A percentile compares a stretch with the other conserved stretches of the same genome.
These are phyloP conservation scores for Harpegnathos saltator DNA, from an alignment of 1,140 invertebrate genomes.

Conservation along the genomic window DNA sequence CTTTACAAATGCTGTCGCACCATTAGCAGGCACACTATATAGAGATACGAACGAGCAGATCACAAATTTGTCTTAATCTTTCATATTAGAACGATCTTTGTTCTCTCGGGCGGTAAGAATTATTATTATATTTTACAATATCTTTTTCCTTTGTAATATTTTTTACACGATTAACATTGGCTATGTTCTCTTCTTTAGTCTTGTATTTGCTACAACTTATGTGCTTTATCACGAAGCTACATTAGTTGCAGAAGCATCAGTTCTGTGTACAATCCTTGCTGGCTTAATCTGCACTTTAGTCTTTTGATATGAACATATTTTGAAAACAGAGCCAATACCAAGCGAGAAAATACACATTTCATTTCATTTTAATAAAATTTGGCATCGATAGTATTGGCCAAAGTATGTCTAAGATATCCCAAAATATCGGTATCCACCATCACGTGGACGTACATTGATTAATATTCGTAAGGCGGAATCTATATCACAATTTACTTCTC, in stretches of 20 bases:
- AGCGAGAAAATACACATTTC: neutral
- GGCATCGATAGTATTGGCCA: conserved; percentile 17
- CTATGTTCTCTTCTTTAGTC: neutral
- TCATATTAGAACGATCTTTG: neutral
- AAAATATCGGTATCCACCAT: conserved; percentile 36
- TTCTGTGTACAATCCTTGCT: neutral
- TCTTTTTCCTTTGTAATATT: neutral
- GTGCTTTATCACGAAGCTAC: neutral
- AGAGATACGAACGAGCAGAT: conserved; percentile 15
- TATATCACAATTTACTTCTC: conserved; percentile 81
- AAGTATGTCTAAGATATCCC: conserved; percentile 2
- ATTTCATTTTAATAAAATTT: conserved; percentile 18
- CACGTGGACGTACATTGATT: conserved; percentile 6
- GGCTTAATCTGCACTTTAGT: neutral
- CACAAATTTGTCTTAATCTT: conserved; percentile 5
- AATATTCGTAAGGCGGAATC: conserved; percentile 55
- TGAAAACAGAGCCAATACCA: conserved; percentile 14
- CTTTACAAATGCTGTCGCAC: conserved; percentile 65
- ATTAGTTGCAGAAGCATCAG: neutral
- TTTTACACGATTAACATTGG: neutral
- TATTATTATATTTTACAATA: neutral
- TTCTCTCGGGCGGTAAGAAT: neutral
- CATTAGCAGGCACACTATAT: conserved; percentile 16
- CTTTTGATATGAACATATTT: neutral
- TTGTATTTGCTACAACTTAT: conserved; percentile 2